A percentile compares a stretch with the other conserved stretches of the same genome.
phyloP scores from a whole-genome alignment of 2,797 vertebrate species.

The Hapalemur alaotrensis region DNA sequence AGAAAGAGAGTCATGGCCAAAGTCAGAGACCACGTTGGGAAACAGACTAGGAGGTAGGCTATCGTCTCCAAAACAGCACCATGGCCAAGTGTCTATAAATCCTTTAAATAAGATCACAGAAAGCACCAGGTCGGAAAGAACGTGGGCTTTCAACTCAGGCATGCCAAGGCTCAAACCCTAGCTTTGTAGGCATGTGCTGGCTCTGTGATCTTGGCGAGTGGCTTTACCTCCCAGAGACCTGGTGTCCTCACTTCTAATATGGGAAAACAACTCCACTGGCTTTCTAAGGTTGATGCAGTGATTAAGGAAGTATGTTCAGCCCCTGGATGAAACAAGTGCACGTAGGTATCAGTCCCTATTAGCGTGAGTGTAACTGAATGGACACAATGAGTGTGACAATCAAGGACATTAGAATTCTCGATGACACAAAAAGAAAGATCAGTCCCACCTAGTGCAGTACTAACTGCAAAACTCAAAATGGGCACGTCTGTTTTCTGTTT shows the following conservation, averaged over 20 bases:
- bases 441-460: neutral
- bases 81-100: fast-evolving
- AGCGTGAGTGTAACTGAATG: fast-evolving
- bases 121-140: neutral
- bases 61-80: neutral
- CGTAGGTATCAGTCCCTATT: fast-evolving
- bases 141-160: neutral
- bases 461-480: neutral
- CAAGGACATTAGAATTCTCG: neutral
- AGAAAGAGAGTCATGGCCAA: neutral
- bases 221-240: neutral
- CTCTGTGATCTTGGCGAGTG: neutral
- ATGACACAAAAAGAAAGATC: neutral
- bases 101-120: neutral
- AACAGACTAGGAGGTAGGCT: neutral
- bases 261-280: neutral
- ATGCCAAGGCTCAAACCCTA: neutral
- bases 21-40: neutral
- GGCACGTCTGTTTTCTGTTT: neutral
- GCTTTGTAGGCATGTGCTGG: neutral
- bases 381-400: fast-evolving
- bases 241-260: neutral
- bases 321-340: neutral
- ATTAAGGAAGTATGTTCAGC: neutral
- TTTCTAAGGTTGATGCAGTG: neutral